A percentile compares a stretch with the other conserved stretches of the same genome.
phyloP scores from a whole-genome alignment of 2,113 vertebrate species.

The Toxotes jaculatrix region DNA sequence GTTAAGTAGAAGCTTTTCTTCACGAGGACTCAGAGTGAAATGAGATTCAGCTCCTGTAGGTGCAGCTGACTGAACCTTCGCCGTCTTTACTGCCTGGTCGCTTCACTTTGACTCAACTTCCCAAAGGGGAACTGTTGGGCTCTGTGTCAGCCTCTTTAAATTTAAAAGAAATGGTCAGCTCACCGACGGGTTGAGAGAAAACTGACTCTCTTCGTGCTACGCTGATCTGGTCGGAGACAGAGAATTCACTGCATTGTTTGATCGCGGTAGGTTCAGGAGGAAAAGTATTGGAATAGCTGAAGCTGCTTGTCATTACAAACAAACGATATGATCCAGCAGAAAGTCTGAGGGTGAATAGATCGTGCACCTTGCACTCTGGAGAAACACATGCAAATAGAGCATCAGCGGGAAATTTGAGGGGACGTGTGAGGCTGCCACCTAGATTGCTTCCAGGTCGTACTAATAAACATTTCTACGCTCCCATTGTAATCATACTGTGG shows the following conservation, averaged over 20 bases:
- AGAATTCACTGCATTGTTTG: neutral
- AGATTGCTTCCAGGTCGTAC: neutral
- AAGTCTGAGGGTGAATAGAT: neutral
- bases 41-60: conserved; percentile 6
- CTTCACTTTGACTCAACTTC: neutral
- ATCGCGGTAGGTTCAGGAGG: neutral
- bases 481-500: neutral
- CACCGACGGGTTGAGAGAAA: conserved; percentile 23
- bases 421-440: neutral
- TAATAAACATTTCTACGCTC: neutral
- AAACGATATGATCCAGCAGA: neutral
- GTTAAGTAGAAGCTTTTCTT: conserved; percentile 1
- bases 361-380: conserved; percentile 9
- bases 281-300: neutral
- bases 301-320: neutral
- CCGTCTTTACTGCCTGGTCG: neutral
- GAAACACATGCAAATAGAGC: neutral
- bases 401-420: neutral
- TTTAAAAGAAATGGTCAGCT: neutral
- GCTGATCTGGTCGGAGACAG: neutral
- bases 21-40: neutral
- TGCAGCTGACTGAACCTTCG: neutral
- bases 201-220: neutral
- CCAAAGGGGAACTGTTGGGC: neutral
- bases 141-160: neutral